These are phyloP conservation scores for Lanius collurio DNA, from an alignment of 2,113 vertebrate species.

Conservation along the genomic window DNA sequence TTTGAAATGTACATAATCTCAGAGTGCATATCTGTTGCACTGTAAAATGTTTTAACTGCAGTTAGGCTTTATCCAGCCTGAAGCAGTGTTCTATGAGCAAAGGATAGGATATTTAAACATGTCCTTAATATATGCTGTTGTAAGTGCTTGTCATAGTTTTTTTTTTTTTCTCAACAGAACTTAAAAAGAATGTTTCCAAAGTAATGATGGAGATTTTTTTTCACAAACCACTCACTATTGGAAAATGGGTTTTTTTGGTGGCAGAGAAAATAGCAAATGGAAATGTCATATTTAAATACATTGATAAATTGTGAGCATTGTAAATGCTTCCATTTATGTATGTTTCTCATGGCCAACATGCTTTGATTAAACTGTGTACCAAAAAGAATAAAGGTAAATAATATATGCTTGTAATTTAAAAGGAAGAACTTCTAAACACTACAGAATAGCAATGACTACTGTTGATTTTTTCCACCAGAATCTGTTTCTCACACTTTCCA, in stretches of 20 bases:
- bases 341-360: neutral
- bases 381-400: neutral
- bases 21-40: neutral
- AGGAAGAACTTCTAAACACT: neutral
- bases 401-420: neutral
- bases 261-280: neutral
- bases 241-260: neutral
- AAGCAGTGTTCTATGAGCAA: neutral
- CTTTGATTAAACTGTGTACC: neutral
- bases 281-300: neutral
- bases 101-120: neutral
- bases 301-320: neutral
- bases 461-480: neutral
- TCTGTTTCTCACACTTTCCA: neutral
- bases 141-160: neutral
- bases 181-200: neutral
- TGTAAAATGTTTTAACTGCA: neutral
- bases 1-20: neutral
- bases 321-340: neutral
- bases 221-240: neutral
- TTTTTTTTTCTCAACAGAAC: neutral
- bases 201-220: neutral
- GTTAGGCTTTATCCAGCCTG: neutral
- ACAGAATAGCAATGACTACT: neutral
- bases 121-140: neutral